phyloP scores from a whole-genome alignment of 30 jellyfish, hydroid and myxozoan species.

The Hydra vulgaris region DNA sequence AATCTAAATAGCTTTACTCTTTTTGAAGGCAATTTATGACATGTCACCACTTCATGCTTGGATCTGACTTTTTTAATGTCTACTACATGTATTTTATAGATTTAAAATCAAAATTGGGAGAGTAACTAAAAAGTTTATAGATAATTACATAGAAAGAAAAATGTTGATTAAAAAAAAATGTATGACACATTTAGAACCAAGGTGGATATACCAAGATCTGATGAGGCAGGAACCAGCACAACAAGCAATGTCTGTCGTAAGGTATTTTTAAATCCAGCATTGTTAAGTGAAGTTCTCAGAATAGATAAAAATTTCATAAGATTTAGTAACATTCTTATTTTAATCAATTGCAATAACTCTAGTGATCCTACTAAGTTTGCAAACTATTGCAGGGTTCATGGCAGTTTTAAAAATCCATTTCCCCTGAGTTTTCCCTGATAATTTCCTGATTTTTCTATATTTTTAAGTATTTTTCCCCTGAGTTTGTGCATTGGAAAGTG shows the following conservation, averaged over 20 bases:
- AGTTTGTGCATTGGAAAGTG: too few species aligned
- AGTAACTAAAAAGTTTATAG: neutral
- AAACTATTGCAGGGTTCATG: too few species aligned
- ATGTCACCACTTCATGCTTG: neutral
- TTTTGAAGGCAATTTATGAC: neutral
- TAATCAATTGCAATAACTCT: neutral
- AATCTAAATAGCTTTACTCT: neutral
- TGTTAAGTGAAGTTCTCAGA: neutral
- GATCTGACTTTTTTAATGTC: neutral
- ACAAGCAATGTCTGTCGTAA: neutral
- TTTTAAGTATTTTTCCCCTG: too few species aligned
- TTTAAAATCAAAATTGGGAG: neutral
- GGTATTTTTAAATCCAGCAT: neutral
- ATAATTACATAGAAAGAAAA: neutral
- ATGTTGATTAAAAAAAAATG: neutral
- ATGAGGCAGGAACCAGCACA: neutral
- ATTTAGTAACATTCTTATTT: neutral
- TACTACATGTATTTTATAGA: too few species aligned
- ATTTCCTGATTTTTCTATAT: too few species aligned
- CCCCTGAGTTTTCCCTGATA: too few species aligned
- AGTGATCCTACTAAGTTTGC: neutral
- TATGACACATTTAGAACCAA: neutral
- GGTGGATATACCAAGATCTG: neutral
- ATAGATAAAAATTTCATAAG: neutral
- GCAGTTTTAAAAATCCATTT: too few species aligned